Evolutionary conservation across 2,888 invertebrate genomes (phyloP), one percentile per base, ranked within the genome.

Genomic region (Drosophila rubida): DNA sequence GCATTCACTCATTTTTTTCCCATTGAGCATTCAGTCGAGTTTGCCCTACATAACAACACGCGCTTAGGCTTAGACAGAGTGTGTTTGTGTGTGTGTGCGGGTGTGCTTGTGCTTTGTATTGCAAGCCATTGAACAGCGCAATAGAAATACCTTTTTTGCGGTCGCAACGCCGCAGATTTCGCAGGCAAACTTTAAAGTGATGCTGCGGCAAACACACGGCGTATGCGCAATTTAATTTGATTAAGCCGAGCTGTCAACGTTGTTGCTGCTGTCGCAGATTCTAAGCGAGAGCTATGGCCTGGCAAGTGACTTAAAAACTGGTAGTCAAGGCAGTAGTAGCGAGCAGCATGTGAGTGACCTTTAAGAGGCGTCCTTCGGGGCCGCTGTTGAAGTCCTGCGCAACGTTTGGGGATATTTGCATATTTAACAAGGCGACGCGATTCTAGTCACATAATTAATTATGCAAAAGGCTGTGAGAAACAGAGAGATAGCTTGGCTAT

Each of bases 361-460:
- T 53, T 65, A 48, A 25, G 50, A 14, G 41, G 19, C 45, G 77
- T 67, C 74, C 74, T 75, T 73, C 44, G 57, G 51, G 64, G 19
- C 13, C 13, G 16, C 32, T 32, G n/a, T 11, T 32, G 32, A 39
- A 30, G 51, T 58, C 49, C 45, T 74, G 37, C 39, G 65, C 45
- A 69, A 37, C 37, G 65, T 39, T 53, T 27, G 19, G 27, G 49
- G 61, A 69, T 69, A 84, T 83, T 83, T 88, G 78, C 83, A 88
- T 87, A 88, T 87, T 80, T 84, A 88, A 84, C 83, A 86, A 88
- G 84, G 75, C 72, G 69, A 69, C 72, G 71, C 69, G 63, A 57
- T 70, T 68, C 74, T 65, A 69, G 86, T 80, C 87, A 84, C 88
- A 86, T 83, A 86, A 83, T 83, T 83, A 83, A 83, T 86, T 83